phyloP scores from a whole-genome alignment of 2,797 vertebrate species.

The Pygocentrus nattereri region DNA sequence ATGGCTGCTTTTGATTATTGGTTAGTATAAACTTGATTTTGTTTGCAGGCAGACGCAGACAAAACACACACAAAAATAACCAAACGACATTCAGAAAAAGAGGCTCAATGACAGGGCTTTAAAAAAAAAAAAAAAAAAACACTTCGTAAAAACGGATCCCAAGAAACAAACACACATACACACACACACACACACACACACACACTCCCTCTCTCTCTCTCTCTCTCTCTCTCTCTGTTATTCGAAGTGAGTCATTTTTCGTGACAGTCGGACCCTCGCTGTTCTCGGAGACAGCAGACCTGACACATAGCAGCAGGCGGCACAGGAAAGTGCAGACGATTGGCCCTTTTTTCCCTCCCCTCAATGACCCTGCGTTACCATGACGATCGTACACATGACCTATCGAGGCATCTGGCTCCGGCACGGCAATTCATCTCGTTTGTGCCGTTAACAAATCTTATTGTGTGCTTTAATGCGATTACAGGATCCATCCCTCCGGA shows the following conservation, averaged over 20 bases:
- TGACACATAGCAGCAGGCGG: conserved; percentile 36
- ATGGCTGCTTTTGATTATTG: not conserved
- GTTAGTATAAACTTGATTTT: conserved; percentile 7
- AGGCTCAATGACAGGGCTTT: not conserved
- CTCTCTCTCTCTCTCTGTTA: not conserved
- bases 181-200: not conserved
- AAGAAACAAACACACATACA: not conserved
- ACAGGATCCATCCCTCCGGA: conserved; percentile 50
- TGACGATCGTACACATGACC: conserved; percentile 57
- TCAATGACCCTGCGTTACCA: conserved; percentile 58
- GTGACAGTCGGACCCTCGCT: conserved; percentile 10
- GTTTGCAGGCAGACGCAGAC: not conserved
- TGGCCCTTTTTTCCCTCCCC: not conserved
- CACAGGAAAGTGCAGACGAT: conserved; percentile 8
- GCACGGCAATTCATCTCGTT: conserved; percentile 55
- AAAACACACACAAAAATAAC: not conserved
- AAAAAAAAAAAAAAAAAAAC: not conserved
- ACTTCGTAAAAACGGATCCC: not conserved
- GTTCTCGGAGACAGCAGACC: conserved; percentile 48
- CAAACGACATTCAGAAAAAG: not conserved
- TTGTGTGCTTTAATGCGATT: conserved; percentile 58
- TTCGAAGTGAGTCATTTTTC: conserved; percentile 18
- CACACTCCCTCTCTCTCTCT: not conserved
- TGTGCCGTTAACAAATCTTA: conserved; percentile 63
- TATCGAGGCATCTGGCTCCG: conserved; percentile 58